These are phyloP conservation scores for Aix galericulata DNA, from an alignment of 2,113 vertebrate species.

Conservation along the genomic window DNA sequence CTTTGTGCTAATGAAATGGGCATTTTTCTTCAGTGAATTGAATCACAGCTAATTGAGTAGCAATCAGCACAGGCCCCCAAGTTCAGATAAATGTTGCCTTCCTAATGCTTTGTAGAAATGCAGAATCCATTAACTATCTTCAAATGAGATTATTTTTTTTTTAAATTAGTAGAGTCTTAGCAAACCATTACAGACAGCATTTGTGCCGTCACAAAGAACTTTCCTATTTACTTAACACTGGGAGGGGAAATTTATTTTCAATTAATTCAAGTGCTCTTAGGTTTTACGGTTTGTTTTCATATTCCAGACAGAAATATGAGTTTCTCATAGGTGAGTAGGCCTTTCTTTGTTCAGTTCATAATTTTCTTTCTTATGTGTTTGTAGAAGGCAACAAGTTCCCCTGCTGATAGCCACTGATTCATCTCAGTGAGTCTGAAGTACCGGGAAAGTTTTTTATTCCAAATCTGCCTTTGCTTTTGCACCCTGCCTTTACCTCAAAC, in stretches of 20 bases:
- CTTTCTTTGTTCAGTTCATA: neutral
- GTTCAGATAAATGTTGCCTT: constrained; percentile 72
- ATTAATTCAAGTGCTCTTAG: constrained; percentile 26
- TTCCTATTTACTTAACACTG: constrained; percentile 62
- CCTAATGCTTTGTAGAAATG: constrained; percentile 70
- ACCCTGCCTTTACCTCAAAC: neutral
- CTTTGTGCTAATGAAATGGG: constrained; percentile 68
- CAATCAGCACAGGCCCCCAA: constrained; percentile 70
- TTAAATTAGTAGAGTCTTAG: constrained; percentile 77
- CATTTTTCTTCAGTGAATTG: constrained; percentile 76
- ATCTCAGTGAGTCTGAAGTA: neutral
- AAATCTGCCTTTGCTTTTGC: neutral
- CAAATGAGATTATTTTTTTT: constrained; percentile 72
- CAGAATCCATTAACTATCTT: constrained; percentile 75
- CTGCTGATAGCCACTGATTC: neutral
- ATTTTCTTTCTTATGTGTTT: constrained; percentile 25
- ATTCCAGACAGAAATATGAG: neutral
- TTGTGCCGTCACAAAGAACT: constrained; percentile 54
- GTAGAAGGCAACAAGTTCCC: neutral
- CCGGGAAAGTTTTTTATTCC: neutral
- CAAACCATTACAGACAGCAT: constrained; percentile 65
- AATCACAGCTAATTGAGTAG: constrained; percentile 78
- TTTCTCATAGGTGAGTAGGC: neutral
- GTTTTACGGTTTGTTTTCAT: constrained; percentile 16
- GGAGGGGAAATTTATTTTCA: constrained; percentile 61